Conservation (phyloP, 2,113 vertebrate genomes). For the Arizona elegans region DNA sequence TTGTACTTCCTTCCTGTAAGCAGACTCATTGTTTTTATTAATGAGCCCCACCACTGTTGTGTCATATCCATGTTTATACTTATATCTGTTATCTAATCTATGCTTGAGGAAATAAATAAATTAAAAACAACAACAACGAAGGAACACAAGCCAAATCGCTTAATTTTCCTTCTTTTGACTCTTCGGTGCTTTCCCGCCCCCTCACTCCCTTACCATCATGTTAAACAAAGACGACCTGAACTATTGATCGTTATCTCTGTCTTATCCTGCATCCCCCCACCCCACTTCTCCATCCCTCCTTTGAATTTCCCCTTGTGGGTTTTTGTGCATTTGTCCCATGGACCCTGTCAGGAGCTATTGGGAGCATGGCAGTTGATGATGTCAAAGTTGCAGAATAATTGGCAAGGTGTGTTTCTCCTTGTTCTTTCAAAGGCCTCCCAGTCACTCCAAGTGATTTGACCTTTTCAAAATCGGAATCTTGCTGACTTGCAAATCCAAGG, state of each 20-base stretch:
- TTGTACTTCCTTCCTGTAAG: no score
- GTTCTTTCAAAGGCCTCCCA: neutral
- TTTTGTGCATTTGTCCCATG: neutral
- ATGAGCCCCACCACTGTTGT: no score
- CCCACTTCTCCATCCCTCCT: neutral
- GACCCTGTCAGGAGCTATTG: neutral
- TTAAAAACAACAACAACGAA: no score
- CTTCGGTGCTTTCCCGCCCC: neutral
- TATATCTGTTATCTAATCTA: no score
- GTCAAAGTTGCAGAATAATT: conserved; percentile 30
- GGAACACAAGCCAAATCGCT: neutral
- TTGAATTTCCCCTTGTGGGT: neutral
- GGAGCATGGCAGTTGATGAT: neutral
- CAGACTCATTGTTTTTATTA: no score
- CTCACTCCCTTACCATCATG: accelerated
- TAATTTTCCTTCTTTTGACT: neutral
- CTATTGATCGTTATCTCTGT: neutral
- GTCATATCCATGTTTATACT: no score
- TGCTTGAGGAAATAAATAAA: no score
- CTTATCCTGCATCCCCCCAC: neutral
- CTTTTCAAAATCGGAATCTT: conserved; percentile 4
- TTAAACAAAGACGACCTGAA: neutral
- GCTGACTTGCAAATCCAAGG: conserved; percentile 12
- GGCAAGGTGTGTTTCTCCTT: neutral
- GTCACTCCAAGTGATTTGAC: conserved; percentile 15